phyloP scores from a whole-genome alignment of 2,888 invertebrate genomes.

The Chrysolina oricalcia region DNA sequence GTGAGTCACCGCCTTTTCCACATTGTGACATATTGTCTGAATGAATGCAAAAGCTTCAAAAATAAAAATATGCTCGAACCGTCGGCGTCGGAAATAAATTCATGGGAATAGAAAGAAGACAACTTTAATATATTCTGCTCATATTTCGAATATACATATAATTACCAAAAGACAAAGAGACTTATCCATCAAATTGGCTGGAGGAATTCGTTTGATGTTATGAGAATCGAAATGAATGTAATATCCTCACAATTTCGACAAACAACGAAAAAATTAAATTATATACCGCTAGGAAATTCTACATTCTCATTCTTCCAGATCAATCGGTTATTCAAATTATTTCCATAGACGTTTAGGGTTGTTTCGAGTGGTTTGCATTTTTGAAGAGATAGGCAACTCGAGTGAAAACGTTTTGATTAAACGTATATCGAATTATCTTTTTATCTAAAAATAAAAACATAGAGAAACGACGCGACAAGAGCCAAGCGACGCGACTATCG shows the following conservation, averaged over 20 bases:
- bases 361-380: conserved; percentile 5
- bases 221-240: background rate
- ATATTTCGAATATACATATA: background rate
- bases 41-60: background rate
- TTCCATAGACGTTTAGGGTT: background rate
- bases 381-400: conserved; percentile 1
- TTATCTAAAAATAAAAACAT: no score
- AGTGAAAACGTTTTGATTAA: background rate
- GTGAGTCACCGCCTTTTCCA: no score
- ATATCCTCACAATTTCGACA: conserved; percentile 4
- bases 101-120: background rate
- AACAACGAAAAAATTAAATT: conserved; percentile 22
- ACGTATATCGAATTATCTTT: no score
- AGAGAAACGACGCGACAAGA: no score
- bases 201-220: conserved; percentile 23
- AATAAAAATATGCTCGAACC: background rate
- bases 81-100: background rate
- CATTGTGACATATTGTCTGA: background rate
- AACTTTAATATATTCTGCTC: conserved; percentile 1
- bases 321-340: conserved; percentile 14
- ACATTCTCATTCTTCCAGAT: conserved; percentile 6
- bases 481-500: no score
- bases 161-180: conserved; percentile 8
- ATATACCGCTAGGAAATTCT: conserved; percentile 1
- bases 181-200: background rate